Base-by-base conservation (phyloP, 1,140 invertebrate species). In the Aphidius ervi region DNA sequence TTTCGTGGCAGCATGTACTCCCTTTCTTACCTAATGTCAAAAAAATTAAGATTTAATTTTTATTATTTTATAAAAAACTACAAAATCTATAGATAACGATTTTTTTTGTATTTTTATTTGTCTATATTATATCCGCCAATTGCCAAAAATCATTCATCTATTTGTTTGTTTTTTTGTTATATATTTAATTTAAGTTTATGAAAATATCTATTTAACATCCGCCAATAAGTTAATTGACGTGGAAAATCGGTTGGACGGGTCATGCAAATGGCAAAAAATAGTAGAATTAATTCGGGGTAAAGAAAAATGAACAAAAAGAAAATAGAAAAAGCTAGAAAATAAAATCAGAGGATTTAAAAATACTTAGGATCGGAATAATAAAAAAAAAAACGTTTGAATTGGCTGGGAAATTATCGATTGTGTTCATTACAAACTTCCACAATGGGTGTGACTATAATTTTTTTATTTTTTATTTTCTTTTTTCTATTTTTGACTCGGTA, bases 201-300 rank as follows among this genome's bases (percentile, higher is more conserved):
- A 54, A 54, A 54, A 54, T 54, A 37, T 54, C 52, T 55, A 60
- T 60, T 60, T 47, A 60, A 43, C 59, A 55, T 60, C 59, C 50
- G 45, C 52, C 59, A 60, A 60, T 55, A 60, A 60, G 50, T 60
- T 60, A 60, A 60, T 60, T 60, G 59, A 60, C 37, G 59, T 54
- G 59, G 59, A 60, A 60, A 60, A 60, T 60, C 59, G 50, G 23
- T 53, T 45, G 59, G 59, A 55, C 59, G 59, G 59, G 59, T 60
- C 50, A 60, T 60, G 59, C 59, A 60, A 60, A 60, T 60, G 52
- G 52, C 23, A 31, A 31, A 31, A 31, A 31, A 31, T 31, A 1
- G 55, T 60, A 31, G 50, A 60, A 60, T 60, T 60, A 60, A 60
- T 60, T 45, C 52, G 42, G 9, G n/a, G 40, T 9, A 31, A 23